Conservation (phyloP, 2,797 vertebrate species). For the Centroberyx gerrardi region DNA sequence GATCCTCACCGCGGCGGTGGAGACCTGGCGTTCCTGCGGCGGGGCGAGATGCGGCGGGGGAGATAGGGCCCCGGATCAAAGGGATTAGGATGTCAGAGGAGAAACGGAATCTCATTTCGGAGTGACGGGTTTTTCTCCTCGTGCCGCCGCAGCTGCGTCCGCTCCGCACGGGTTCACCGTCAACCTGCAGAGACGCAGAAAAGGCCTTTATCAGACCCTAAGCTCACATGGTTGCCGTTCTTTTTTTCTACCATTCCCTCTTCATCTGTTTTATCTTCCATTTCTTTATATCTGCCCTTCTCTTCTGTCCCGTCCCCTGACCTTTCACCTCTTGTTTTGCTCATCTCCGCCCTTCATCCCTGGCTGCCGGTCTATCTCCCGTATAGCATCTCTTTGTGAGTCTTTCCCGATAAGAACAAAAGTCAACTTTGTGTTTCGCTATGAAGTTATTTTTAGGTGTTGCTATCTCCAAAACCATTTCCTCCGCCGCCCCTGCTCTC, state of each 20-base stretch:
- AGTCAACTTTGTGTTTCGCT: conserved; percentile 3
- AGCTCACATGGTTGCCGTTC: not conserved
- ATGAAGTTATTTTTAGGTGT: conserved; percentile 9
- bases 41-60: conserved; percentile 27
- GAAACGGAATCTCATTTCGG: conserved; percentile 42
- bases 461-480: conserved; percentile 19
- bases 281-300: conserved; percentile 10
- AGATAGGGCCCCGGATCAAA: conserved; percentile 56
- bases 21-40: conserved; percentile 47
- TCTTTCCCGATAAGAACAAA: conserved; percentile 12
- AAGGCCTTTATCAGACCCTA: conserved; percentile 4
- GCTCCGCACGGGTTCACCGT: conserved; percentile 12
- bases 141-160: conserved; percentile 24
- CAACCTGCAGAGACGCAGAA: conserved; percentile 21
- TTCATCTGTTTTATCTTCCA: conserved; percentile 21
- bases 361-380: not conserved
- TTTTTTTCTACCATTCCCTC: not conserved
- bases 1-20: conserved; percentile 21
- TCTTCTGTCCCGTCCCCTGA: conserved; percentile 11
- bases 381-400: not conserved
- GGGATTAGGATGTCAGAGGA: conserved; percentile 42
- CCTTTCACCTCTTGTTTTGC: conserved; percentile 30
- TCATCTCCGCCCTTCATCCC: not conserved
- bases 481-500: not conserved
- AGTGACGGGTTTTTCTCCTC: conserved; percentile 11